Evolutionary conservation across 2,797 vertebrate species (phyloP).

Genomic region (Manis javanica): DNA sequence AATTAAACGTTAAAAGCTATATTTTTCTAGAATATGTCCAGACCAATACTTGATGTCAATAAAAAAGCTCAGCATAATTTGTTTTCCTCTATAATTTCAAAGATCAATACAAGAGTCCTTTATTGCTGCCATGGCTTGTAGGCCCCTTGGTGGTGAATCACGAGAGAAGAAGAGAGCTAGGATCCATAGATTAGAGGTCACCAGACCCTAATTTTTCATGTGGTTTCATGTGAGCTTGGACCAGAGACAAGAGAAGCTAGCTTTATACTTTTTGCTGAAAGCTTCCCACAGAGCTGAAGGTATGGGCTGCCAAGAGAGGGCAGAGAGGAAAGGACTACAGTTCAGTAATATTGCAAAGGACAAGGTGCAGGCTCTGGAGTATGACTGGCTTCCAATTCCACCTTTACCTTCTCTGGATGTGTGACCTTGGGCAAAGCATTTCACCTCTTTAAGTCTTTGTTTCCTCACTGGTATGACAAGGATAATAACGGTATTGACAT

Average conservation of each 20-base stretch:
- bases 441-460: background rate
- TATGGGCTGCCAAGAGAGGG: background rate
- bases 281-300: background rate
- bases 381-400: background rate
- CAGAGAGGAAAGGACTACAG: background rate
- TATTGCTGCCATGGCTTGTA: background rate
- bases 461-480: background rate
- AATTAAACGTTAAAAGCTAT: slow-evolving; percentile 67
- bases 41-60: background rate
- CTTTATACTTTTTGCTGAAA: too few relatives aligned
- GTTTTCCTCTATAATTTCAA: slow-evolving; percentile 68
- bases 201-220: background rate
- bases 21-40: slow-evolving; percentile 27
- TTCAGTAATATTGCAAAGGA: background rate
- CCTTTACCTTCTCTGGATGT: background rate
- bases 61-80: slow-evolving; percentile 53
- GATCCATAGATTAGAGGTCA: background rate
- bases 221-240: background rate
- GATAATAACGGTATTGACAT: background rate
- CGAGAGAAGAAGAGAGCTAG: background rate
- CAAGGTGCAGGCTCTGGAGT: background rate
- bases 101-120: background rate
- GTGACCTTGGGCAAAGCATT: background rate
- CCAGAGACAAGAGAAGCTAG: background rate
- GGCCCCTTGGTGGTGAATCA: background rate